Base-by-base conservation (phyloP, 2,113 vertebrate species). In the Prolemur simus region DNA sequence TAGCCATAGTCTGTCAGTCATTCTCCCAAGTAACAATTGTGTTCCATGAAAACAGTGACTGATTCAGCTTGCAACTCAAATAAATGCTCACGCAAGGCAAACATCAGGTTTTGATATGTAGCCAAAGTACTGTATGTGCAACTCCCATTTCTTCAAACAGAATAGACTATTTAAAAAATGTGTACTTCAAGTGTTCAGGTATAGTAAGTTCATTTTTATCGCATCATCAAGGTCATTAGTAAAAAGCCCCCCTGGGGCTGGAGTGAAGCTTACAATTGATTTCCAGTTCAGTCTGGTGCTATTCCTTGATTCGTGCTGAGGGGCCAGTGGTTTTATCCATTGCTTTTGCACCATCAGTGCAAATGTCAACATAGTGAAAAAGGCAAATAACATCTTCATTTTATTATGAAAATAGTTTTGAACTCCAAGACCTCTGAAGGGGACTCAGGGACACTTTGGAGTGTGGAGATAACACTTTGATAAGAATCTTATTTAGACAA, bases 341-440 rank as follows among this genome's bases (percentile, higher is more conserved):
- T 9, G 2, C 3, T 45, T 86, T 49, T 89, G 73, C 9, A 32
- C 10, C 45, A 84, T 83, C 7, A 2, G 17, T 56, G 47, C 49
- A 74, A 74, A 69, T 42, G 58, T 76, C 78, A 82, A 63, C 32
- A 76, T 15, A 49, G 42, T 21, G 85, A 73, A 94, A 83, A 76
- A 87, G 14, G 42, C 20, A 81, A 93, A 39, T 37, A n/a, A 27
- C 18, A 47, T 29, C 42, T 76, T 52, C 1, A 63, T 71, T 71
- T 89, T 92, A 21, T 87, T 87, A 29, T 52, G 68, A 82, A 86
- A 77, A 23, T 56, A 23, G 12, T 68, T 81, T 96, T 89, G 78
- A 92, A 68, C 23, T 34, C 42, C 20, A 92, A 8, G 14, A 42
- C 14, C 20, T 47, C 21, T 3, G 1, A 17, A 92, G 37, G 27